Percentiles rank a stretch among this genome's conserved stretches.
phyloP scores from a whole-genome alignment of 2,888 invertebrate species.

The Andrena fulva region DNA sequence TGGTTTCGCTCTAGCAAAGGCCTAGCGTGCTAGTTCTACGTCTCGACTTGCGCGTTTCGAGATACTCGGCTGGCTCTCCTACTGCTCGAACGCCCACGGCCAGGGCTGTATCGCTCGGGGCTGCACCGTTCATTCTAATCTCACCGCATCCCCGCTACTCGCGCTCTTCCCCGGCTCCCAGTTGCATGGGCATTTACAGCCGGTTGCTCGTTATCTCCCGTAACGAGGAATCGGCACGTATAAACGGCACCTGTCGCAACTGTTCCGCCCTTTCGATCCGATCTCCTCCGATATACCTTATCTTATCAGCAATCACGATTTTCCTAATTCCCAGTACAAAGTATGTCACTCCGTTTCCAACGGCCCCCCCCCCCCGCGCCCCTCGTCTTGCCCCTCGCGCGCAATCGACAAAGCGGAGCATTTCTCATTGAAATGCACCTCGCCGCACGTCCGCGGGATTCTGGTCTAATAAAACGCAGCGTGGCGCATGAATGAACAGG shows the following conservation, averaged over 20 bases:
- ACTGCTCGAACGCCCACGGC: constrained; percentile 70
- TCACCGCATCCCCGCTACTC: constrained; percentile 33
- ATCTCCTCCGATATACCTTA: constrained; percentile 24
- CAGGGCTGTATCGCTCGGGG: constrained; percentile 73
- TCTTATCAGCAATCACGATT: constrained; percentile 44
- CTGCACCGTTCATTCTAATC: constrained; percentile 61
- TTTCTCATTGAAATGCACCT: background rate
- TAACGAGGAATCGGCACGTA: background rate
- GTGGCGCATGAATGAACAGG: constrained; percentile 20
- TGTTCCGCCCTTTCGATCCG: background rate
- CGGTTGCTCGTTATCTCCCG: constrained; percentile 42
- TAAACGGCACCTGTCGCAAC: constrained; percentile 26
- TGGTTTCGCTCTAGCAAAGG: constrained; percentile 75
- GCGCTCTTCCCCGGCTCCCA: background rate
- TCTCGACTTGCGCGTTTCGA: constrained; percentile 57
- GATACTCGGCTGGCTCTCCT: constrained; percentile 68
- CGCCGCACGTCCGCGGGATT: background rate
- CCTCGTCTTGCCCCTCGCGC: too few species aligned
- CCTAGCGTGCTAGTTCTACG: constrained; percentile 70
- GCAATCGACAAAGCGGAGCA: background rate
- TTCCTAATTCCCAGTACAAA: constrained; percentile 25
- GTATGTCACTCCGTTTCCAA: too few species aligned
- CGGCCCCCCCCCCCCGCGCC: background rate
- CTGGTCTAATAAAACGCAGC: background rate
- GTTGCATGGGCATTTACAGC: constrained; percentile 20